Base-by-base conservation (phyloP, 1,140 invertebrate species). In the Plutomurus gul region DNA sequence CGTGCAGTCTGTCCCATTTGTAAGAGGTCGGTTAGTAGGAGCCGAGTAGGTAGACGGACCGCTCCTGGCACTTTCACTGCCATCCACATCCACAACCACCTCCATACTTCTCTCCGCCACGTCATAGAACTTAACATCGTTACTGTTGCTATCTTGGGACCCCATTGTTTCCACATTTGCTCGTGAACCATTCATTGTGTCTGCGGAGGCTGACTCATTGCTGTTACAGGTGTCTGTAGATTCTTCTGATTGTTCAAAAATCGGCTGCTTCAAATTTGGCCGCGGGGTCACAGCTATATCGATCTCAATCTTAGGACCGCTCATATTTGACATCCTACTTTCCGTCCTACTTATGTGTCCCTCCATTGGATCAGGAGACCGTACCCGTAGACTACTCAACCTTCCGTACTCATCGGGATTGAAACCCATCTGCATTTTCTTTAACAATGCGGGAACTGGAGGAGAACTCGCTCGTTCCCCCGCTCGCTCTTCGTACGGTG, bases 381-480 rank as follows among this genome's bases (percentile, higher is more conserved):
- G 25, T 0, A 2, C 27, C 8, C 36, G 56, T 65, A 65, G 8
- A 65, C 56, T 65, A 25, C 36, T 60, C 49, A 79, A 18, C n/a
- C 71, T 25, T 13, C 37, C 74, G 37, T 27, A 47, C 33, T 82
- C 81, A 10, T 82, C 77, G 16, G 77, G 47, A 33, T 46, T 71
- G n/a, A 79, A 75, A 1, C 81, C 81, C 46, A 78, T 78, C 22
- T 79, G 75, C 47, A 82, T 70, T 77, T 80, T 80, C 37, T 80
- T 82, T 0, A 78, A 25, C n/a, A 82, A 16, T 36, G 81, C 81
- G 1, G 81, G 81, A 8, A 82, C 81, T 18, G 81, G 81, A 3
- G 81, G 81, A 4, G 81, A 82, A 18, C 33, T 71, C 0, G 39
- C 4, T 27, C 75, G 51, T 37, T 65, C 22, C 4, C n/a, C 40